Evolutionary conservation across 2,797 vertebrate genomes (phyloP), one percentile per base, ranked within the genome.

Genomic region (Lithobates pipiens): DNA sequence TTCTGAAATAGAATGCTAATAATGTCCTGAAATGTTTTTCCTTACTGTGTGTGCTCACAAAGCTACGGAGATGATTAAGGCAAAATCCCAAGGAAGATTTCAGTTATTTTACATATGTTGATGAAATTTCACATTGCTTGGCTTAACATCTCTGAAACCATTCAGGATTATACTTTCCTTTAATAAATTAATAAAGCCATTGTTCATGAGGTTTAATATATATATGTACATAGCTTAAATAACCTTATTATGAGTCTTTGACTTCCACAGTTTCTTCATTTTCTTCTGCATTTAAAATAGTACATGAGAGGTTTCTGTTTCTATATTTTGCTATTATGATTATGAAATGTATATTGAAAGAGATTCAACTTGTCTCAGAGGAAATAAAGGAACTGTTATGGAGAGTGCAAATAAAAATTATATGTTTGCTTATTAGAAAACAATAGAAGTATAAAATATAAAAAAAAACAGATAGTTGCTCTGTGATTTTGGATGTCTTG

Each of bases 261-360:
- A 23, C 57, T 63, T 61, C 18, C 25, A 18, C 68, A n/a, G 27
- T 79, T 65, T 50, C 76, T 65, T 85, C 54, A 70, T 84, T 84
- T 77, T 57, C 68, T 77, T 39, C 50, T 36, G 42, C 72, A 68
- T 79, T 79, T 79, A 71, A 73, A 85, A 57, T 67, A 73, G 68
- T 21, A 73, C 83, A 61, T 71, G 10, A 54, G 83, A 85, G 83
- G 78, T 16, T 65, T 67, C 18, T 77, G 65, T 5, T 57, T 70
- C 10, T 77, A 23, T 70, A 68, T 71, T 84, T 84, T 67, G 61
- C 25, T 67, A 85, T 65, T 72, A 84, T 77, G 32, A 78, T 79
- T 78, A 77, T 71, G 81, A 69, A 79, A 77, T 73, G 82, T 72
- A 61, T 77, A 77, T 76, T 63, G 76, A 73, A 74, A 46, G 36